Evolutionary conservation across 2,797 vertebrate genomes (phyloP), one percentile per base, ranked within the genome.

Genomic region (Melopsittacus undulatus): DNA sequence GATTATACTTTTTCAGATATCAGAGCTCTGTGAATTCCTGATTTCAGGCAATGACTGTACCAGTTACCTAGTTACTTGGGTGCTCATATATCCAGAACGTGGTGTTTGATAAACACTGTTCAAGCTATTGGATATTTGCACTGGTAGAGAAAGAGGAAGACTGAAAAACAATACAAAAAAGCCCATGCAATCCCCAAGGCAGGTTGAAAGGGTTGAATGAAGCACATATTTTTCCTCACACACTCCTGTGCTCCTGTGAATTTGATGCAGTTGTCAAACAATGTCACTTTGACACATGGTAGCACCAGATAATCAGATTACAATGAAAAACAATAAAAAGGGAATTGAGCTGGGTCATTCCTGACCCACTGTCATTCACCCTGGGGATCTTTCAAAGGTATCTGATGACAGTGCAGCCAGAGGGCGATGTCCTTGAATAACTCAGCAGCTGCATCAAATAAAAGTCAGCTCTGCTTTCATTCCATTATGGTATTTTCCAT

Each of bases 251-350:
- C 57, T 91, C n/a, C 63, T 49, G 70, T 77, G 85, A 90, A 90
- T 96, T 94, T 79, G 59, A 95, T 94, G 89, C 27, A 61, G 54
- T 91, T 94, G 89, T 91, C 95, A 94, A 96, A 92, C 91, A 89
- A 88, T 92, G 91, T 84, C 85, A 95, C 92, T 96, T 91, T 96
- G 95, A 96, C 95, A 94, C 86, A 74, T 26, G 21, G 86, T 61
- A 85, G 34, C 89, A 83, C 63, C 70, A 73, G 67, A 82, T 96
- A 96, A 96, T 92, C 92, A 94, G 89, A 95, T 96, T 94, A 96
- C 67, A 92, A 92, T 76, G 77, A 84, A 88, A 95, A 94, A 94
- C 80, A 92, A 88, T 94, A 91, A 96, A 94, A 89, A 61, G 51
- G n/a, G 74, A 95, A 91, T 92, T 90, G 77, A 95, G 13, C 63